Conservation (phyloP, 2,888 invertebrate species). For the Ditylenchus weischeri region DNA sequence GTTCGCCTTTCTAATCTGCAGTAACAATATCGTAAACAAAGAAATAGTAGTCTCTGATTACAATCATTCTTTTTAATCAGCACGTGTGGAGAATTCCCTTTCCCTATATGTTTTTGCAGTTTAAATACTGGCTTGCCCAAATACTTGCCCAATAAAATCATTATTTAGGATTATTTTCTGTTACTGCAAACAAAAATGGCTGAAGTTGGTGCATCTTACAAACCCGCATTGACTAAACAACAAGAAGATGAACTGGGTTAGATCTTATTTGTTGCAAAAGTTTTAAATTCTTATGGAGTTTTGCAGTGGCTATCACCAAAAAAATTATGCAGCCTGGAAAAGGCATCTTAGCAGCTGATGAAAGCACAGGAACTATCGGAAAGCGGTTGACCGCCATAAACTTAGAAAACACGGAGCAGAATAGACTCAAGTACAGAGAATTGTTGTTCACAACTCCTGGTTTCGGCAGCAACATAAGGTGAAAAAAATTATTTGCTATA, state of each 20-base stretch:
- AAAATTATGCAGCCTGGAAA: constrained; percentile 54
- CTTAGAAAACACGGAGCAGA: constrained; percentile 59
- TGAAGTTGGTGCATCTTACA: constrained; percentile 52
- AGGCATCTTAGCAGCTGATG: constrained; percentile 89
- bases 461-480: constrained; percentile 66
- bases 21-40: too few species aligned
- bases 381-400: constrained; percentile 46
- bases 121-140: too few species aligned
- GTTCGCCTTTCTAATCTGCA: too few species aligned
- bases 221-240: constrained; percentile 44
- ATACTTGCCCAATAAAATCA: too few species aligned
- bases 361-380: constrained; percentile 71
- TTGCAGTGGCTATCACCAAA: constrained; percentile 42
- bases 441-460: constrained; percentile 58
- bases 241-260: constrained; percentile 54
- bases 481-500: neutral
- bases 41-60: too few species aligned
- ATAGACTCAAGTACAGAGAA: constrained; percentile 58
- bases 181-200: constrained; percentile 38
- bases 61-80: too few species aligned
- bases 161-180: too few species aligned
- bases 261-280: neutral
- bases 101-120: too few species aligned
- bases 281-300: neutral
- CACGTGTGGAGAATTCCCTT: too few species aligned